These are phyloP conservation scores for Gryllus bimaculatus DNA, from an alignment of 1,140 invertebrate genomes.

Conservation along the genomic window DNA sequence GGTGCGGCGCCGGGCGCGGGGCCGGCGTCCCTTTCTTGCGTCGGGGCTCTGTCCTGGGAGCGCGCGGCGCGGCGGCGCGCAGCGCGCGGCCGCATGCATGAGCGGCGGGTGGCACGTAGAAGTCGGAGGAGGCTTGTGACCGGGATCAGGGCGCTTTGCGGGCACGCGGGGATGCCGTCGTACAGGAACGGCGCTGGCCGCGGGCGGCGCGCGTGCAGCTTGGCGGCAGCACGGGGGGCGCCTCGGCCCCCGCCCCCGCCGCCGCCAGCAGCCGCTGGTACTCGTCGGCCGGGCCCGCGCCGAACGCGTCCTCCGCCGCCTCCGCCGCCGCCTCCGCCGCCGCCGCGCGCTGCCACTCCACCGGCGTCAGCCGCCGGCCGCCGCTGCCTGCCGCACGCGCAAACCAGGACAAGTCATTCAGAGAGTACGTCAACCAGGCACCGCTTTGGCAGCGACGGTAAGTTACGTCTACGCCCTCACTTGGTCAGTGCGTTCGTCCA, in stretches of 20 bases:
- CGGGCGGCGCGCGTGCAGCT: too few species aligned
- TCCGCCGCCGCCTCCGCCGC: background rate
- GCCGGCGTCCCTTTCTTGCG: conserved; percentile 10
- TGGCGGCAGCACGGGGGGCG: background rate
- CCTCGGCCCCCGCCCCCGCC: background rate
- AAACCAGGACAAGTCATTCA: too few species aligned
- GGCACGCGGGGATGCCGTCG: background rate
- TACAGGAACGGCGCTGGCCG: background rate
- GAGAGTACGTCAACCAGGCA: too few species aligned
- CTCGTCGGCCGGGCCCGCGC: background rate
- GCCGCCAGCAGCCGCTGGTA: background rate
- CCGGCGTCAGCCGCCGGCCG: background rate
- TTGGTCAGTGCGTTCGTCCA: too few species aligned
- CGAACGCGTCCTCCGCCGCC: background rate
- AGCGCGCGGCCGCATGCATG: conserved; percentile 7
- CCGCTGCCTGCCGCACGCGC: background rate
- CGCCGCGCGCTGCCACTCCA: background rate
- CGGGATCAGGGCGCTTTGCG: conserved; percentile 7
- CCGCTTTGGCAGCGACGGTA: too few species aligned
- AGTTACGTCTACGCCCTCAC: too few species aligned
- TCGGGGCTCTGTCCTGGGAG: background rate
- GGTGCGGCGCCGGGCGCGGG: conserved; percentile 3
- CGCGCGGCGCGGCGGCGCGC: background rate
- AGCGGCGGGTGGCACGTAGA: conserved; percentile 15
- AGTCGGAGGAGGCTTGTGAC: conserved; percentile 16